Evolutionary conservation across 2,888 invertebrate species (phyloP).

Genomic region (Eupithecia subumbrata): DNA sequence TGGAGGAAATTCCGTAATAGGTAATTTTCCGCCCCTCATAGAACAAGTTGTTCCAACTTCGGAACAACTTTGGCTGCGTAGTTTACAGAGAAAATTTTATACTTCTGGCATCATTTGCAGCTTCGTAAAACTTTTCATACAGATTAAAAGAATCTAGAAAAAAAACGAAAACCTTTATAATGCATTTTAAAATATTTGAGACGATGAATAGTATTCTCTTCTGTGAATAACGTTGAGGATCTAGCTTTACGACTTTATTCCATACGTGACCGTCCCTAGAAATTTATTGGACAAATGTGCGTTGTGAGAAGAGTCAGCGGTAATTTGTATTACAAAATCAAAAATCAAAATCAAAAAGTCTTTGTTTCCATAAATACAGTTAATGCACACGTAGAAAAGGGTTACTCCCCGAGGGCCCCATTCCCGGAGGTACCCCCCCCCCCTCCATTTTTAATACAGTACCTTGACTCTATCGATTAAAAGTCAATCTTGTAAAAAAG

Average conservation of each 20-base stretch:
- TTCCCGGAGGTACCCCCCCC: too few species aligned
- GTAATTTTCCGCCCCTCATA: conserved; percentile 10
- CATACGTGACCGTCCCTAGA: conserved; percentile 17
- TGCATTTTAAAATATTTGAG: not conserved
- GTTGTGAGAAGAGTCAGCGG: not conserved
- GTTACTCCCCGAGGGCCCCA: too few species aligned
- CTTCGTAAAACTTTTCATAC: not conserved
- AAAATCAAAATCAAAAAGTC: too few species aligned
- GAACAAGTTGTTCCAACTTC: conserved; percentile 13
- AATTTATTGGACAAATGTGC: conserved; percentile 11
- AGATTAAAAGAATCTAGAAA: conserved; percentile 14
- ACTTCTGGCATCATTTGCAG: not conserved
- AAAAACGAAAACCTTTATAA: not conserved
- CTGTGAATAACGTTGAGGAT: not conserved
- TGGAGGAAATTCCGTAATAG: conserved; percentile 12
- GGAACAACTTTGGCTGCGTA: not conserved
- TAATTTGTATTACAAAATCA: not conserved
- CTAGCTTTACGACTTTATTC: not conserved
- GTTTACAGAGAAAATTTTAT: not conserved
- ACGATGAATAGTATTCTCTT: not conserved
- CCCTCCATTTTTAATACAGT: too few species aligned
- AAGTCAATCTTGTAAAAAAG: too few species aligned
- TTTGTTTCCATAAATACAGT: too few species aligned
- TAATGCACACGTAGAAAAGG: too few species aligned
- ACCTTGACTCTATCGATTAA: too few species aligned